Evolutionary conservation across 1,140 invertebrate species (phyloP), one percentile per base, ranked within the genome.

Genomic region (Pemphigus obesinymphae): DNA sequence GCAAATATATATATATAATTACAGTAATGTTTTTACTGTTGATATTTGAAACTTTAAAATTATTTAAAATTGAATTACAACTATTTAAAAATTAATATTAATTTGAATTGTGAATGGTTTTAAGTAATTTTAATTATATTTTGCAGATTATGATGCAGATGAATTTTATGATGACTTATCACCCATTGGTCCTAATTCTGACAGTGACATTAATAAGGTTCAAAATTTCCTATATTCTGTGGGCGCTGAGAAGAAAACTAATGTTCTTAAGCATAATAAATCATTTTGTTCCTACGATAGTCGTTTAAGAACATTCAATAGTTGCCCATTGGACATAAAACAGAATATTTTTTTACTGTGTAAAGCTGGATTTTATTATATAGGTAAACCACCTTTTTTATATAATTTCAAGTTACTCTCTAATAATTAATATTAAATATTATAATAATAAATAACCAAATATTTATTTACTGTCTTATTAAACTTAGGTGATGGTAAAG

Each of bases 331-430:
- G 90, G 34, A 89, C 89, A 45, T 95, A 87, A 91, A 90, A 78
- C 93, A 95, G 85, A 92, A 90, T 82, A 93, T 94, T 11, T 89
- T 91, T 63, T 89, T 92, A 82, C 87, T 97, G 29, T 93, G 94
- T 63, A 91, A 93, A 83, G 95, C 95, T 82, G 96, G 96, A 31
- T 97, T 97, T 86, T 97, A 92, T 86, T 97, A 96, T 84, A 92
- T 92, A n/a, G 94, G 94, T 84, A 84, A 82, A 81, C 66, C 26
- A 50, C 2, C 11, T 8, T 58, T 23, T 13, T 37, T 68, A 29
- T 75, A 0, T 40, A 61, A 58, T 34, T 20, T 80, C n/a, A n/a
- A n/a, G n/a, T n/a, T n/a, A n/a, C n/a, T n/a, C n/a, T n/a, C n/a
- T n/a, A n/a, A n/a, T n/a, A n/a, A n/a, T n/a, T n/a, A n/a, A n/a